A percentile compares a stretch with the other conserved stretches of the same genome.
phyloP scores from a whole-genome alignment of 1,140 invertebrate species.

The Aphelenchoides fujianensis region DNA sequence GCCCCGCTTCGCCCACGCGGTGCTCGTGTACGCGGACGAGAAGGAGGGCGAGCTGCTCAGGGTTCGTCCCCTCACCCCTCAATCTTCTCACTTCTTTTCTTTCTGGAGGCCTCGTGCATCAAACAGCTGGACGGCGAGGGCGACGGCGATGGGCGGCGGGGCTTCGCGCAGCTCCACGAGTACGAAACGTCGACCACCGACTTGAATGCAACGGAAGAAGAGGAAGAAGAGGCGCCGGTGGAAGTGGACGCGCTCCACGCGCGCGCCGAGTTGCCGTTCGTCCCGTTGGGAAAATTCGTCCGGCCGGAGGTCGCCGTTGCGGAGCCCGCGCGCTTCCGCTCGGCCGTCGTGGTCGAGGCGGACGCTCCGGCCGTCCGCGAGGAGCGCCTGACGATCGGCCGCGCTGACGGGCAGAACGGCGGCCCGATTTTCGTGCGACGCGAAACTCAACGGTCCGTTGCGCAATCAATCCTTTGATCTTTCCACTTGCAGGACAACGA shows the following conservation, averaged over 20 bases:
- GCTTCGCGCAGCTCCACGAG: neutral
- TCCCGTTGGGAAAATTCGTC: conserved; percentile 12
- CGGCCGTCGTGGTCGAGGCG: neutral
- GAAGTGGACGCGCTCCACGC: neutral
- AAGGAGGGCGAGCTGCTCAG: conserved; percentile 21
- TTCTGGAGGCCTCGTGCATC: conserved; percentile 20
- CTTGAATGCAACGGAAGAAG: too few species aligned
- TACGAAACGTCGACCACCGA: neutral
- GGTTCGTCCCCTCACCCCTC: neutral
- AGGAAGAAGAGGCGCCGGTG: neutral
- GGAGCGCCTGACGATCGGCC: neutral
- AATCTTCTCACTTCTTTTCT: neutral
- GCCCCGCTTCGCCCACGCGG: conserved; percentile 30
- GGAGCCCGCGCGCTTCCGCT: too few species aligned
- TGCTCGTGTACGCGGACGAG: conserved; percentile 22
- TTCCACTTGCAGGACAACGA: conserved; percentile 6
- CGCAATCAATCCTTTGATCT: conserved; percentile 14
- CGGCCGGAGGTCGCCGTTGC: neutral
- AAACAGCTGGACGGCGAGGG: conserved; percentile 20
- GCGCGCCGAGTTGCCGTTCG: conserved; percentile 8
- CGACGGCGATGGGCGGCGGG: neutral
- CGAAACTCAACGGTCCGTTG: neutral
- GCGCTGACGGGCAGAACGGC: neutral
- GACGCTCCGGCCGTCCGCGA: neutral
- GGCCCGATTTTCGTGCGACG: neutral